Evolutionary conservation across 2,888 invertebrate genomes (phyloP), one percentile per base, ranked within the genome.

Genomic region (Esperia sulphurella): DNA sequence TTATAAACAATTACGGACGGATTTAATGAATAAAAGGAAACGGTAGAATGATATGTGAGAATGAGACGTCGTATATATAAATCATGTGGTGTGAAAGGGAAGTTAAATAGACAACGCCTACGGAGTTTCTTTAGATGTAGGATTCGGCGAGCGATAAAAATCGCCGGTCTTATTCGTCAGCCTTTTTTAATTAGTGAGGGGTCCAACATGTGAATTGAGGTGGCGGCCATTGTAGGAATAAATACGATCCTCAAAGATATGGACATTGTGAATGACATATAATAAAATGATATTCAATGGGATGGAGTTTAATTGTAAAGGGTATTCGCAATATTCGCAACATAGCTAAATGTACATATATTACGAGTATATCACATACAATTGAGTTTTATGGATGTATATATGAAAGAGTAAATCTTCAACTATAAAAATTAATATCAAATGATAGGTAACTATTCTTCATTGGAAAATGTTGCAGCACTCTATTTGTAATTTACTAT

Each of bases 111-210:
- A 79, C 65, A 79, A 86, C 89, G 88, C 88, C 88, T 88, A 77
- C 87, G 73, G 63, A 54, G 71, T 75, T 79, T 78, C 83, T 79
- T 82, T 75, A 76, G 76, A 72, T 79, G 75, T 77, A 79, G 73
- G 84, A 87, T 88, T 88, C 85, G 86, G 84, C 79, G 75, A 75
- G 79, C 75, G 89, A 89, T 89, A 85, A 86, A 86, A 87, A 88
- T 88, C 88, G 82, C 79, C 75, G 81, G 86, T 84, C 80, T 88
- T 83, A 89, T 89, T 89, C 89, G 89, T 89, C 85, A 76, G 85
- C 63, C 67, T 82, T 86, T 80, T 88, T 87, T 89, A 88, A 88
- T 88, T 89, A 86, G 80, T 78, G 75, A 84, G 84, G 84, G 86
- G 79, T 78, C 78, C 59, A 71, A 71, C 82, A 83, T 88, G 88